These are phyloP conservation scores for Porphyrio hochstetteri DNA, from an alignment of 2,113 vertebrate genomes.

Conservation along the genomic window DNA sequence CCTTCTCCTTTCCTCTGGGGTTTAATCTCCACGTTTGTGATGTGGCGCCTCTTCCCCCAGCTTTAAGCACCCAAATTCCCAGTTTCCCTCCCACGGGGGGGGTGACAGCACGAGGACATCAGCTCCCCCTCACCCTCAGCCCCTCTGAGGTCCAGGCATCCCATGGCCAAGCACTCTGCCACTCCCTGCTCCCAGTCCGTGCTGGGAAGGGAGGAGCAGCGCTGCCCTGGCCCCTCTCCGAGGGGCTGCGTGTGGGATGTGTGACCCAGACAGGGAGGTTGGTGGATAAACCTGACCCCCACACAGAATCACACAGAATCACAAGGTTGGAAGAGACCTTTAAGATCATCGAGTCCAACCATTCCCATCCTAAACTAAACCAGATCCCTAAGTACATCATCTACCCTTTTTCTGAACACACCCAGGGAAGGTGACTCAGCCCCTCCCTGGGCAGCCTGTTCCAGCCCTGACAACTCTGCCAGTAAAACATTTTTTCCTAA, in stretches of 20 bases:
- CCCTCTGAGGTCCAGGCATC: neutral
- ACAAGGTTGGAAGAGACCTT: too few relatives aligned
- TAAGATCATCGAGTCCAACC: too few relatives aligned
- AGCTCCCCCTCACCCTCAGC: neutral
- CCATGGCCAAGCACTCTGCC: accelerated
- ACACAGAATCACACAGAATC: too few relatives aligned
- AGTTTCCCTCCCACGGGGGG: neutral
- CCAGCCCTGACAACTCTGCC: too few relatives aligned
- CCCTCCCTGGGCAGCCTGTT: too few relatives aligned
- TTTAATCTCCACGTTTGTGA: neutral
- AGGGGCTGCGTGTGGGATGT: accelerated
- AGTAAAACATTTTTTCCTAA: too few relatives aligned
- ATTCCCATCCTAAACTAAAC: too few relatives aligned
- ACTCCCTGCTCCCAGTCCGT: accelerated
- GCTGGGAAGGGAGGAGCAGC: accelerated
- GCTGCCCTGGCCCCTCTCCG: accelerated
- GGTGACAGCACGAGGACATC: accelerated
- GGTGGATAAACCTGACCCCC: accelerated
- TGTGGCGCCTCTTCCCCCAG: neutral
- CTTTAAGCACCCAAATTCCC: neutral
- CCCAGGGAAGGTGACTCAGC: too few relatives aligned
- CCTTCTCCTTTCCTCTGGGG: neutral
- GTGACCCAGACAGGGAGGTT: accelerated
- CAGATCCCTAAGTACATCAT: too few relatives aligned
- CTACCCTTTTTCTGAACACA: too few relatives aligned